These are phyloP conservation scores for Struthio camelus DNA, from an alignment of 2,113 vertebrate genomes.

Conservation along the genomic window DNA sequence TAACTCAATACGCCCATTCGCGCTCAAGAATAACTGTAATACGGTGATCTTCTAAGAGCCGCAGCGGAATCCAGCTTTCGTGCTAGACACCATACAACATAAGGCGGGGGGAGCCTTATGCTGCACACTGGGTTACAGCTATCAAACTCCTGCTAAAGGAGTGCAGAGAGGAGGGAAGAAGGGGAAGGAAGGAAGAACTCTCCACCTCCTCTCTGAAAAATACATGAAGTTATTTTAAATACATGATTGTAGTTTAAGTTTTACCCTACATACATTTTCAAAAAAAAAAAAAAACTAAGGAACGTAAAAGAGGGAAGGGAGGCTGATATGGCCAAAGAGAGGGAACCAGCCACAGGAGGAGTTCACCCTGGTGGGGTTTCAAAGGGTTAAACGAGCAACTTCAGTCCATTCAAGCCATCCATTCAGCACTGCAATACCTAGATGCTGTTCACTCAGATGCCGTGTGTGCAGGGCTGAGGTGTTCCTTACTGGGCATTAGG, in stretches of 20 bases:
- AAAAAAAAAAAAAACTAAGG: neutral
- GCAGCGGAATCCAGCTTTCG: neutral
- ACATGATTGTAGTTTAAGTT: neutral
- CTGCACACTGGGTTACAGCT: rapidly evolving
- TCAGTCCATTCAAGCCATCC: neutral
- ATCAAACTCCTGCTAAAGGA: neutral
- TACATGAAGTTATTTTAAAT: neutral
- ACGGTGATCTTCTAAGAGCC: neutral
- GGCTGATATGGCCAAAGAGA: neutral
- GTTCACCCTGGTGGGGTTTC: neutral
- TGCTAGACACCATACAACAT: no score
- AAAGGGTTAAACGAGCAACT: neutral
- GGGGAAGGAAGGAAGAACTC: neutral
- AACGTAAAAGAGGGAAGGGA: neutral
- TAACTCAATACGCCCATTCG: neutral
- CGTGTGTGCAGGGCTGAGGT: neutral
- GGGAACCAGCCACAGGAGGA: neutral
- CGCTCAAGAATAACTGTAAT: rapidly evolving
- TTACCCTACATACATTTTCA: neutral
- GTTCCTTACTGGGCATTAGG: neutral
- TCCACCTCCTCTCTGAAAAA: neutral
- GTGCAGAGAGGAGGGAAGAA: neutral
- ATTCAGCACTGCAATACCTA: neutral
- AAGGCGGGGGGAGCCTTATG: neutral
- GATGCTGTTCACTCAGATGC: neutral